These are phyloP conservation scores for Catotricha subobsoleta DNA, from an alignment of 2,888 invertebrate species.

Conservation along the genomic window DNA sequence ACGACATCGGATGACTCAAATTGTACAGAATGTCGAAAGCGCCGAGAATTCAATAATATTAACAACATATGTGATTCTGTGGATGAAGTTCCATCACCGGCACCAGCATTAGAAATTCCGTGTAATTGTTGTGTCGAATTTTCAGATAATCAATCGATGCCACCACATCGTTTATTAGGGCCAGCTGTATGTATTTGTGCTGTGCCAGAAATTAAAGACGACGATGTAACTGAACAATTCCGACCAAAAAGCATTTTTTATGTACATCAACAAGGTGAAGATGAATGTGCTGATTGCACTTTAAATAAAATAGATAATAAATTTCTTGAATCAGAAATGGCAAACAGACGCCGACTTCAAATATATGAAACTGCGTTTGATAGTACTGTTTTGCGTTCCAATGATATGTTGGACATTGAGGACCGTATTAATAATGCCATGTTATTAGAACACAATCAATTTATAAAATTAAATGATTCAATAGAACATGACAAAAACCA, in stretches of 20 bases:
- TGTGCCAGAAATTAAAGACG: conserved; percentile 40
- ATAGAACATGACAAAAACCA: neutral
- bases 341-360: conserved; percentile 41
- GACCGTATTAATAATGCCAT: conserved; percentile 2
- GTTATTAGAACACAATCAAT: neutral
- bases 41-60: conserved; percentile 19
- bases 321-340: conserved; percentile 25
- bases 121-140: conserved; percentile 19
- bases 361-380: conserved; percentile 83
- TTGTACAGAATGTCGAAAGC: conserved; percentile 29
- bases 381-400: conserved; percentile 58
- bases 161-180: conserved; percentile 46
- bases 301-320: conserved; percentile 12
- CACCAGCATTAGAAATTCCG: conserved; percentile 12
- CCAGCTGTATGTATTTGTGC: conserved; percentile 57
- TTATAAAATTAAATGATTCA: neutral
- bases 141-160: conserved; percentile 33
- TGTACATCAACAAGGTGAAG: conserved; percentile 46
- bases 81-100: conserved; percentile 15
- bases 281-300: conserved; percentile 32
- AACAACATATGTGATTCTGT: conserved; percentile 27
- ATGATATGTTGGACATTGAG: conserved; percentile 50
- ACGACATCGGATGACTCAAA: conserved; percentile 30
- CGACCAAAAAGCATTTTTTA: conserved; percentile 41
- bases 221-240: conserved; percentile 42